phyloP scores from a whole-genome alignment of 2,113 vertebrate genomes.

The Halichoeres trimaculatus region DNA sequence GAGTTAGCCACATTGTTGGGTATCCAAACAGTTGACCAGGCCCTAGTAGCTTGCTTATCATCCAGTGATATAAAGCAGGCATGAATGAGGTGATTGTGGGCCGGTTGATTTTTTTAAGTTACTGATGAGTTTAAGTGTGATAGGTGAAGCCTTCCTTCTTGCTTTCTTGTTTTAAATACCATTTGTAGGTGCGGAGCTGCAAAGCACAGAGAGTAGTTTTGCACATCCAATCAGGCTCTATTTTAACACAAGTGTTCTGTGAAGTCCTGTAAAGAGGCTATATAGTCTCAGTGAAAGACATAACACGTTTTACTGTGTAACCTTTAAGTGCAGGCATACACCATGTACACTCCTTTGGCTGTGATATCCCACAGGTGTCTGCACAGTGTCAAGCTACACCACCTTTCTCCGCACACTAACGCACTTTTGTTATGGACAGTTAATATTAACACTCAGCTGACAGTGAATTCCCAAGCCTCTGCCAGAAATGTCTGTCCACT shows the following conservation, averaged over 20 bases:
- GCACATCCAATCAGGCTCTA: neutral
- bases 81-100: too few species aligned
- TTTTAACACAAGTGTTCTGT: constrained; percentile 29
- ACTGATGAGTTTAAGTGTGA: too few species aligned
- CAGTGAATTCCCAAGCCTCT: constrained; percentile 52
- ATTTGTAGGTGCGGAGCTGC: too few species aligned
- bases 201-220: neutral
- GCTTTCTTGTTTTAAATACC: too few species aligned
- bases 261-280: constrained; percentile 22
- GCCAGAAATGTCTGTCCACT: constrained; percentile 59
- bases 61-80: too few species aligned
- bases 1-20: too few species aligned
- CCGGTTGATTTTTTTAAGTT: too few species aligned
- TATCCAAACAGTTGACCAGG: too few species aligned
- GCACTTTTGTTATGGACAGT: constrained; percentile 59
- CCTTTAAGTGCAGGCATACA: constrained; percentile 29
- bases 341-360: constrained; percentile 12
- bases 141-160: too few species aligned
- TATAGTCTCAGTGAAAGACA: constrained; percentile 58
- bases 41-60: too few species aligned
- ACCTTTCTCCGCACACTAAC: constrained; percentile 46
- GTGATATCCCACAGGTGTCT: constrained; percentile 62
- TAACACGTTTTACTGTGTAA: constrained; percentile 39
- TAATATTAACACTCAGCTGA: constrained; percentile 67
- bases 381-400: constrained; percentile 52